Percentiles rank a stretch among this genome's conserved stretches.
Evolutionary conservation across 2,113 vertebrate species (phyloP).

Genomic region (Coryphaenoides rupestris): DNA sequence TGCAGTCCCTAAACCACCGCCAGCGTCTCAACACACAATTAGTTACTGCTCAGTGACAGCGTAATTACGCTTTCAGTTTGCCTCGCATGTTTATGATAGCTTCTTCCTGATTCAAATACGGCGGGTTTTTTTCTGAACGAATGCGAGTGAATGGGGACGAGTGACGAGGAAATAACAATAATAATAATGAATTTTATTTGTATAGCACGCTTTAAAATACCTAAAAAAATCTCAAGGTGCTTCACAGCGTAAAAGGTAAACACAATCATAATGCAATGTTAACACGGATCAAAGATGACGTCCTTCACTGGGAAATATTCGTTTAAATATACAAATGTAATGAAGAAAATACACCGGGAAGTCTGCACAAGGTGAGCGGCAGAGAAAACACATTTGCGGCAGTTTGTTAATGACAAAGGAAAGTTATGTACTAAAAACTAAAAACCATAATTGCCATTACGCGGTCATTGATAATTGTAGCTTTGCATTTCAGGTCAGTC

Average conservation of each 20-base stretch:
- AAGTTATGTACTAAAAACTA: conserved; percentile 14
- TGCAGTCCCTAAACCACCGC: conserved; percentile 5
- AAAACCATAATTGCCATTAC: conserved; percentile 11
- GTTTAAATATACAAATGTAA: too few species aligned
- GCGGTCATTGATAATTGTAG: conserved; percentile 24
- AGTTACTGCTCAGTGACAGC: conserved; percentile 12
- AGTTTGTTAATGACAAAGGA: conserved; percentile 16
- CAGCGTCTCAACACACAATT: too few species aligned
- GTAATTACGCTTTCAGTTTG: conserved; percentile 15
- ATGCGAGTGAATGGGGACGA: too few species aligned
- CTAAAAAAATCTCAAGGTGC: too few species aligned
- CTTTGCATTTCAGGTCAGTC: conserved; percentile 22
- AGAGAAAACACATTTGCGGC: neutral
- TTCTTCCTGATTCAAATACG: conserved; percentile 2
- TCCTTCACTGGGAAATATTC: too few species aligned
- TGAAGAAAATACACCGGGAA: neutral
- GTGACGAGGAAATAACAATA: too few species aligned
- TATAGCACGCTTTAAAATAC: too few species aligned
- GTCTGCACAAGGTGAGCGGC: neutral
- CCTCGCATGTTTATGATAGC: conserved; percentile 23
- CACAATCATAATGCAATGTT: too few species aligned
- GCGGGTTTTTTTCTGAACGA: conserved; percentile 15
- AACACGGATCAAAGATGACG: too few species aligned
- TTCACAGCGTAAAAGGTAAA: too few species aligned
- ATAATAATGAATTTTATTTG: too few species aligned